A percentile compares a stretch with the other conserved stretches of the same genome.
Conservation (phyloP, 2,797 vertebrate genomes). For the Gambusia yucatana region DNA sequence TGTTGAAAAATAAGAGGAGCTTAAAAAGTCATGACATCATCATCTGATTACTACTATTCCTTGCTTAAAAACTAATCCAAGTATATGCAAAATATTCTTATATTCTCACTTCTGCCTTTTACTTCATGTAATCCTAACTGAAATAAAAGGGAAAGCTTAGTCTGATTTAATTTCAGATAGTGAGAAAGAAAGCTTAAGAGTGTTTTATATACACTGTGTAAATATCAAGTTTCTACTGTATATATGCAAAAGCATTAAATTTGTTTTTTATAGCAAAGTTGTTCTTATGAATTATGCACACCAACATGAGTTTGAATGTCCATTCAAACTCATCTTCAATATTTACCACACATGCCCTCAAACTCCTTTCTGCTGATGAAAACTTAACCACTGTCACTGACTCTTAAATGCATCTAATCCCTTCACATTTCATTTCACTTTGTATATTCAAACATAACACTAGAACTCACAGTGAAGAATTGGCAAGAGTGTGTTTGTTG, state of each 20-base stretch:
- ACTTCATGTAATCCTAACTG: background rate
- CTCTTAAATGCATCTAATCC: conserved; percentile 24
- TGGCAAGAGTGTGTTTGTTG: background rate
- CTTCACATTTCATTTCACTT: conserved; percentile 16
- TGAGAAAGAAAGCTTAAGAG: background rate
- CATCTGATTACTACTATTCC: background rate
- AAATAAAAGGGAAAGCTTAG: background rate
- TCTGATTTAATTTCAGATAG: background rate
- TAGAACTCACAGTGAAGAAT: conserved; percentile 4
- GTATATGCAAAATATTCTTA: background rate
- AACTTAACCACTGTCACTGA: conserved; percentile 24
- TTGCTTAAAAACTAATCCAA: background rate
- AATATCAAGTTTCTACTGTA: background rate
- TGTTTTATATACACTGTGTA: background rate
- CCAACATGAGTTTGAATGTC: background rate
- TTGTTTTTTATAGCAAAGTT: conserved; percentile 3
- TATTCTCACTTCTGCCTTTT: background rate
- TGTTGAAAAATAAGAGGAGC: background rate
- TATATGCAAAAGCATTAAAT: background rate
- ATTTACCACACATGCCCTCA: conserved; percentile 20
- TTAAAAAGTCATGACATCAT: background rate
- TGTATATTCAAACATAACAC: conserved; percentile 19
- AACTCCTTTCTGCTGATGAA: conserved; percentile 22
- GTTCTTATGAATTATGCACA: conserved; percentile 31
- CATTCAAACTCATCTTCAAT: conserved; percentile 35